These are phyloP conservation scores for Lepilemur septentrionalis DNA, from an alignment of 2,797 vertebrate genomes.

Conservation along the genomic window DNA sequence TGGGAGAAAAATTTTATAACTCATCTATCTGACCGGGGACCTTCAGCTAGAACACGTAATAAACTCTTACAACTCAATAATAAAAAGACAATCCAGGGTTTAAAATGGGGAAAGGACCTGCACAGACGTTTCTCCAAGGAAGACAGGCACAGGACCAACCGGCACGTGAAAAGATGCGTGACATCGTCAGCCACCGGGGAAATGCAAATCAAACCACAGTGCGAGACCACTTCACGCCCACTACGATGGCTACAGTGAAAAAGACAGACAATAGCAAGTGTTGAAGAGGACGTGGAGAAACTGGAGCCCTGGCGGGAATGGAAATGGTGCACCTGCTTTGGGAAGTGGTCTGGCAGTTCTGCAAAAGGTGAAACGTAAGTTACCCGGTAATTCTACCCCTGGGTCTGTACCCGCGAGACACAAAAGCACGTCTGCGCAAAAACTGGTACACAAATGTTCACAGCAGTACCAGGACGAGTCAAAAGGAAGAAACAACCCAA, in stretches of 20 bases:
- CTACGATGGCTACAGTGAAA: accelerated
- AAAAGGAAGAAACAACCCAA: not conserved
- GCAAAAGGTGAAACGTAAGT: not conserved
- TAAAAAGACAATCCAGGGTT: not conserved
- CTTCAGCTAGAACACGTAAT: not conserved
- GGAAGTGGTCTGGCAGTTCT: too few species aligned
- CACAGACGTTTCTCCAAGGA: not conserved
- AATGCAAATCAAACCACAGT: accelerated
- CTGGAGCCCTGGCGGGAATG: accelerated
- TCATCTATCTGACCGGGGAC: not conserved
- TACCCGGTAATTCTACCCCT: accelerated
- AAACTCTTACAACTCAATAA: not conserved
- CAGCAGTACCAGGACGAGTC: accelerated
- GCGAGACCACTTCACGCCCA: accelerated
- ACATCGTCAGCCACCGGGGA: accelerated
- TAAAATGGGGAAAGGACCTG: not conserved
- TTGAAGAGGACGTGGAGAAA: accelerated
- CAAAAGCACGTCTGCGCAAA: not conserved
- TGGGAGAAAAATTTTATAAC: not conserved
- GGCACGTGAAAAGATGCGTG: not conserved
- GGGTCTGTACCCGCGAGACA: accelerated
- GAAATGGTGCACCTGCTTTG: accelerated
- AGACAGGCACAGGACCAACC: too few species aligned
- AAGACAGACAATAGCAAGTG: not conserved
- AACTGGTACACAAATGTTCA: accelerated